Conservation (phyloP, 2,113 vertebrate genomes). For the Butorides virescens region DNA sequence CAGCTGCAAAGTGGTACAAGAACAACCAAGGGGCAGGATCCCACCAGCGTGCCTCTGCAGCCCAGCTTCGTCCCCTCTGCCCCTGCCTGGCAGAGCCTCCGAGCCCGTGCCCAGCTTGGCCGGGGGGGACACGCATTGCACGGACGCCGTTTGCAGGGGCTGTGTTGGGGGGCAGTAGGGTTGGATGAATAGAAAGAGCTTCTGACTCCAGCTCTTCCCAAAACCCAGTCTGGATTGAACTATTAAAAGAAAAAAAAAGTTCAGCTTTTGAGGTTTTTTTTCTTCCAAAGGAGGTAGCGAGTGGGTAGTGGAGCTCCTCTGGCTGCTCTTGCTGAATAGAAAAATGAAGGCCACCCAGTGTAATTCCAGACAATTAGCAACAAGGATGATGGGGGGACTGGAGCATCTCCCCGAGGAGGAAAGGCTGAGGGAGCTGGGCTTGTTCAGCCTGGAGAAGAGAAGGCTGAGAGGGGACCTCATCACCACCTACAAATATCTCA, state of each 20-base stretch:
- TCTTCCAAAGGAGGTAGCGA: background rate
- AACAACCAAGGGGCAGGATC: background rate
- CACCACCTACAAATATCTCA: too few relatives aligned
- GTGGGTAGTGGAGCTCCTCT: background rate
- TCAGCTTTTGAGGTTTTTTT: background rate
- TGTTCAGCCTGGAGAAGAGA: too few relatives aligned
- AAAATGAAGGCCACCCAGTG: background rate
- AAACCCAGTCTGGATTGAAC: background rate
- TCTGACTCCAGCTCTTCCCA: background rate
- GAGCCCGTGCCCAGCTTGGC: background rate
- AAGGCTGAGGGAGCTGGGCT: too few relatives aligned
- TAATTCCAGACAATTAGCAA: background rate
- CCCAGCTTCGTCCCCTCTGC: background rate
- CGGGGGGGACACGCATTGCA: rapidly evolving
- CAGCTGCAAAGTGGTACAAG: background rate
- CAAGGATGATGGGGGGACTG: too few relatives aligned
- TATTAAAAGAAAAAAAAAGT: background rate
- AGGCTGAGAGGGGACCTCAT: too few relatives aligned
- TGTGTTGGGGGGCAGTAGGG: too few relatives aligned
- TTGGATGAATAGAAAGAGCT: rapidly evolving
- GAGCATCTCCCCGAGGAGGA: too few relatives aligned
- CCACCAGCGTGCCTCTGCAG: background rate
- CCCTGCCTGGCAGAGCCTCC: rapidly evolving
- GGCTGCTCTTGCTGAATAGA: background rate
- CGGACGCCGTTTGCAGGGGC: rapidly evolving